These are phyloP conservation scores for Lasioglossum figueresi DNA, from an alignment of 2,888 invertebrate species.

Conservation along the genomic window DNA sequence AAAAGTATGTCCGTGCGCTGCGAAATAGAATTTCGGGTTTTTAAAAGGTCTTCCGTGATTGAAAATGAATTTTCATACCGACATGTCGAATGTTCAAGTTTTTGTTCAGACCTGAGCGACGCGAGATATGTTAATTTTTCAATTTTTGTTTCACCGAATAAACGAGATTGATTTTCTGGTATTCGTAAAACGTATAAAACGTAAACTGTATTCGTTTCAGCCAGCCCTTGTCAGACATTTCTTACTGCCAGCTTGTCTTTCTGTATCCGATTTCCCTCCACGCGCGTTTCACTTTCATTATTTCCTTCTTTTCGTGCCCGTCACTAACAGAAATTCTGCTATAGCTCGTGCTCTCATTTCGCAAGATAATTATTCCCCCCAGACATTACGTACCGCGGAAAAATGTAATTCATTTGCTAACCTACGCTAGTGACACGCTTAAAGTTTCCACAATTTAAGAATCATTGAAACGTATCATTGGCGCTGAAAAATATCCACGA, in stretches of 20 bases:
- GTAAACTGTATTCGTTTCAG: neutral
- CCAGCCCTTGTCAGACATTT: neutral
- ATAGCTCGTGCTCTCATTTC: constrained; percentile 33
- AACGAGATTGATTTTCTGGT: neutral
- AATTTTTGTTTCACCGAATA: neutral
- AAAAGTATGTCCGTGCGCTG: no score
- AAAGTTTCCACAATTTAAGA: neutral
- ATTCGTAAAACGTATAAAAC: neutral
- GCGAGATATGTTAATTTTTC: neutral
- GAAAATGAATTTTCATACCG: neutral
- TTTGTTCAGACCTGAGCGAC: no score
- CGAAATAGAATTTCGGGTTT: neutral
- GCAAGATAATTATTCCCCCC: constrained; percentile 49
- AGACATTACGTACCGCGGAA: constrained; percentile 21
- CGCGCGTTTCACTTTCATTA: constrained; percentile 42
- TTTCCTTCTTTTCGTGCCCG: constrained; percentile 46
- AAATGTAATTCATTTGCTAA: constrained; percentile 36
- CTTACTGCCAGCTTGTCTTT: constrained; percentile 27
- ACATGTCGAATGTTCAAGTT: neutral
- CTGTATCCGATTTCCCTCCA: constrained; percentile 39
- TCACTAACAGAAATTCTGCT: constrained; percentile 49
- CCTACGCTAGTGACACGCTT: neutral
- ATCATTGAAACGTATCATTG: constrained; percentile 1
- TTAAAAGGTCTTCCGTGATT: neutral
- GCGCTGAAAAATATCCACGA: neutral